A percentile compares a stretch with the other conserved stretches of the same genome.
These are phyloP conservation scores for Oceanodroma leucorhoa DNA, from an alignment of 2,797 vertebrate genomes.

Conservation along the genomic window DNA sequence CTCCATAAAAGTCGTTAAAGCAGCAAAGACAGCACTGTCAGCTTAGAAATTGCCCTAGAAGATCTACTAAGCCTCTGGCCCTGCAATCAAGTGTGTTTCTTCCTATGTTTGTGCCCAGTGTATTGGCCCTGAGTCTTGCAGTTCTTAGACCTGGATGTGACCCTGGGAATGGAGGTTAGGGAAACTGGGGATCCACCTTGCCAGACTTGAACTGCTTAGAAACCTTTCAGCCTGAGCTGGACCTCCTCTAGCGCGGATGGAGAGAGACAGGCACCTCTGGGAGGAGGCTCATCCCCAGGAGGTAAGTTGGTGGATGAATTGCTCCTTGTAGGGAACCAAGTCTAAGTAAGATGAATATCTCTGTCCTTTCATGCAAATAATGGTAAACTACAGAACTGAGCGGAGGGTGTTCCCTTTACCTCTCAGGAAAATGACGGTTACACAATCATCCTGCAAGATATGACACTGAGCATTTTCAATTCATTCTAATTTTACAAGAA, in stretches of 20 bases:
- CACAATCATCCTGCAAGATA: not conserved
- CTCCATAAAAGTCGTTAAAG: not conserved
- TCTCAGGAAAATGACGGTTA: not conserved
- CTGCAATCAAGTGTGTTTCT: not conserved
- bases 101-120: not conserved
- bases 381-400: not conserved
- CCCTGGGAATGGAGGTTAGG: not conserved
- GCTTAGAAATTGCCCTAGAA: not conserved
- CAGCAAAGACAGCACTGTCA: constrained; percentile 2
- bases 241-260: not conserved
- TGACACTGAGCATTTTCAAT: not conserved
- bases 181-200: not conserved
- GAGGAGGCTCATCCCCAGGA: not conserved
- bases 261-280: not conserved
- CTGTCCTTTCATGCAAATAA: not conserved
- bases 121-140: not conserved
- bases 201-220: not conserved
- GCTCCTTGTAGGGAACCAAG: not conserved
- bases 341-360: not conserved
- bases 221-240: not conserved
- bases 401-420: not conserved
- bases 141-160: not conserved
- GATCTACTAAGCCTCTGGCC: not conserved
- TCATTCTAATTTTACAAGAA: not conserved
- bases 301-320: not conserved